Conservation (phyloP, 2,888 invertebrate species). For the Eristalis tenax region DNA sequence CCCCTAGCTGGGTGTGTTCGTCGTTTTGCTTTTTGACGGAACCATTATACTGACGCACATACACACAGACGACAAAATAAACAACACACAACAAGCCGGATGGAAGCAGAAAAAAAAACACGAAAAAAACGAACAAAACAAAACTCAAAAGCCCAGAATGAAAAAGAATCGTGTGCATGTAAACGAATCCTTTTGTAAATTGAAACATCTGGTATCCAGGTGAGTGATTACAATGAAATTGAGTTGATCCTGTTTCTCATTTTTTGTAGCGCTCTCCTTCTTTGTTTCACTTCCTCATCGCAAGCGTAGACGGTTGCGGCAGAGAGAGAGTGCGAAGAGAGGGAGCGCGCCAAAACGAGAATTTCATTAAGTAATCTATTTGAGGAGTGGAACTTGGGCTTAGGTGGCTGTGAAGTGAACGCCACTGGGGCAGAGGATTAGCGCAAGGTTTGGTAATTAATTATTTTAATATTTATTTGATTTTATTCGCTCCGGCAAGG, state of each 20-base stretch:
- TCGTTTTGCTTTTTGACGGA: conserved; percentile 41
- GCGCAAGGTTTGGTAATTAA: conserved; percentile 53
- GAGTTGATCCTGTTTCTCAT: conserved; percentile 59
- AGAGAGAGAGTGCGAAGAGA: not conserved
- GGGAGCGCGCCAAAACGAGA: conserved; percentile 36
- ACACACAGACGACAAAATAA: conserved; percentile 3
- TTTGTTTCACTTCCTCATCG: not conserved
- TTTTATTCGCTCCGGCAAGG: not conserved
- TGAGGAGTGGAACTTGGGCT: conserved; percentile 54
- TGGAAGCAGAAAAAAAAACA: conserved; percentile 13
- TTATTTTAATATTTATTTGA: conserved; percentile 64
- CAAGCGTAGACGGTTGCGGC: not conserved
- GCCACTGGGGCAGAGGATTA: conserved; percentile 44
- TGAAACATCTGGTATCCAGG: conserved; percentile 71
- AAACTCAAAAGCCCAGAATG: not conserved
- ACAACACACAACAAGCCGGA: conserved; percentile 36
- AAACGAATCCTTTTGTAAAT: conserved; percentile 70
- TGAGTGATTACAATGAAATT: conserved; percentile 72
- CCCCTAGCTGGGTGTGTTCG: not conserved
- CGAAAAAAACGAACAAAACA: not conserved
- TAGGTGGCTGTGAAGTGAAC: conserved; percentile 17
- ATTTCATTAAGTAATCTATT: conserved; percentile 69
- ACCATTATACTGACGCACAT: conserved; percentile 31
- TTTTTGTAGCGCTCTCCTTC: not conserved
- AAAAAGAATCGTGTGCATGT: conserved; percentile 50